Conservation (phyloP, 64 coral and sea anemone species). For the Acropora tenuis region DNA sequence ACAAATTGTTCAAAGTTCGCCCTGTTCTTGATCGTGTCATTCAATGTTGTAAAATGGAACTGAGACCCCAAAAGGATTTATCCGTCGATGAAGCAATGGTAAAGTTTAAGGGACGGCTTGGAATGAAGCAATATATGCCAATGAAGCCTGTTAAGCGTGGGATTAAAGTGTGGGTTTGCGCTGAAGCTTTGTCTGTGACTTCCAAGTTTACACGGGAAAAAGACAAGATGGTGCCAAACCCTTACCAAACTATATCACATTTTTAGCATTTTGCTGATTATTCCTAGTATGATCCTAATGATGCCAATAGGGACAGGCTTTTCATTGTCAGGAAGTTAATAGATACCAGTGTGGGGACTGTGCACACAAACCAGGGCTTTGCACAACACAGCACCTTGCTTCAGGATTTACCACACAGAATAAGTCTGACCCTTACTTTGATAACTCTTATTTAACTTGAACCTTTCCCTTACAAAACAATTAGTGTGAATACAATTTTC, state of each 20-base stretch:
- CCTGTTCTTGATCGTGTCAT: constrained; percentile 42
- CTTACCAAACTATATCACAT: not conserved
- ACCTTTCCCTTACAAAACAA: too few species aligned
- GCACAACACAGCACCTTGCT: too few species aligned
- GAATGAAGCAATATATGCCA: constrained; percentile 65
- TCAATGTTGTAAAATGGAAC: constrained; percentile 3
- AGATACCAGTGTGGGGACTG: too few species aligned
- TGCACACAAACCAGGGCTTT: too few species aligned
- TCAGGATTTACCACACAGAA: too few species aligned
- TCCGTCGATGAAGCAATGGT: constrained; percentile 41
- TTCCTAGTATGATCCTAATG: not conserved
- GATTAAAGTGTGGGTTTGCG: constrained; percentile 62
- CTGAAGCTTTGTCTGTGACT: constrained; percentile 44
- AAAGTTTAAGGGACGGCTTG: constrained; percentile 48
- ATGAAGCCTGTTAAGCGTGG: constrained; percentile 60
- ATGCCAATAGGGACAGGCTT: constrained; percentile 20
- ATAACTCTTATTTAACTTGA: too few species aligned
- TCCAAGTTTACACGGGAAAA: constrained; percentile 61
- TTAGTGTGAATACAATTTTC: too few species aligned
- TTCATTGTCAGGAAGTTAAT: not conserved
- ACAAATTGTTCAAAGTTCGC: constrained; percentile 65
- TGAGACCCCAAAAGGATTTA: constrained; percentile 1
- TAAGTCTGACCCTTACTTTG: too few species aligned
- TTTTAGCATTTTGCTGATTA: constrained; percentile 58
- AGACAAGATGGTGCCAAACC: constrained; percentile 42